A percentile compares a stretch with the other conserved stretches of the same genome.
Conservation (phyloP, 2,113 vertebrate species). For the Corydoras sp. region DNA sequence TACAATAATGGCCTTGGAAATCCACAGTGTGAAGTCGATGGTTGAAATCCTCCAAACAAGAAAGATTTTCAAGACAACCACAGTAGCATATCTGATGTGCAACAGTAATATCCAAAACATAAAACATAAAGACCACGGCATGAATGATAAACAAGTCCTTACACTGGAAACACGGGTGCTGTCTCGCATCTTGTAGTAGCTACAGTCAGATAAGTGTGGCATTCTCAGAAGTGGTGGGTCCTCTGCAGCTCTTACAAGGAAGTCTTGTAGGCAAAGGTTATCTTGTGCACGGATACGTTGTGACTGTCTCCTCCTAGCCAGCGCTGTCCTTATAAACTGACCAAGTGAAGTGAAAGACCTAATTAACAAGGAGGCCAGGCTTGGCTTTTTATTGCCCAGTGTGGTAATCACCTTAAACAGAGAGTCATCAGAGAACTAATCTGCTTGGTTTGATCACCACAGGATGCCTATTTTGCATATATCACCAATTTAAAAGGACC, state of each 20-base stretch:
- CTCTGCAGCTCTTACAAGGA: too few relatives aligned
- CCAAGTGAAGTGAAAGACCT: slow-evolving; percentile 66
- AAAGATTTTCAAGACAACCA: background rate
- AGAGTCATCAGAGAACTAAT: slow-evolving; percentile 69
- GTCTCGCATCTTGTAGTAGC: too few relatives aligned
- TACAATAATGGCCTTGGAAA: background rate
- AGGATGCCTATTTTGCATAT: slow-evolving; percentile 64
- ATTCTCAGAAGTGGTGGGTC: too few relatives aligned
- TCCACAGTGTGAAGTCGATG: background rate
- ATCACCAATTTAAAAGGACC: slow-evolving; percentile 65
- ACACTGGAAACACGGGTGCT: too few relatives aligned
- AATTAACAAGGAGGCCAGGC: slow-evolving; percentile 66
- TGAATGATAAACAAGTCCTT: background rate
- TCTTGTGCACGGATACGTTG: too few relatives aligned
- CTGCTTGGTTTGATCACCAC: slow-evolving; percentile 71
- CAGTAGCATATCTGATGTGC: background rate
- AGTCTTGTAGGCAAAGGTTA: too few relatives aligned
- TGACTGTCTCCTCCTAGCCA: too few relatives aligned
- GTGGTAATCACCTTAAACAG: slow-evolving; percentile 77
- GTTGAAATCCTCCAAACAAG: background rate
- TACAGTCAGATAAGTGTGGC: too few relatives aligned
- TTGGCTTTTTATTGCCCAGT: slow-evolving; percentile 68
- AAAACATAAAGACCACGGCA: background rate
- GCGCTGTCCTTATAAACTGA: slow-evolving; percentile 59
- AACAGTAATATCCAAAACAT: background rate